Evolutionary conservation across 2,888 invertebrate species (phyloP), one percentile per base, ranked within the genome.

Genomic region (Ametastegia equiseti): DNA sequence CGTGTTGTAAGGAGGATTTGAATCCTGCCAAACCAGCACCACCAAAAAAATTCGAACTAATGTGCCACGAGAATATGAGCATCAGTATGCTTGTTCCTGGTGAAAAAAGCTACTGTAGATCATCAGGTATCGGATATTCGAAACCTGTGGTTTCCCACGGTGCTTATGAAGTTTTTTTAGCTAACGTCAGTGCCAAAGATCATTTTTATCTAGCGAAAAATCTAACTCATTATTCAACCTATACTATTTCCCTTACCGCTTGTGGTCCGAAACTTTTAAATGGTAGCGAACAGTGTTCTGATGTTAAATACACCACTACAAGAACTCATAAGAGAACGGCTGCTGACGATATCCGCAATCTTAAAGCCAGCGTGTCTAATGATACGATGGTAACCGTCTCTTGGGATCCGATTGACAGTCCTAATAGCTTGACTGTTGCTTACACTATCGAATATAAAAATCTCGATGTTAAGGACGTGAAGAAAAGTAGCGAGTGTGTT

Each of bases 341-440:
- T 1, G 93, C 93, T 0, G 94, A 94, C 85, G 86, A 92, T 60
- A 88, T 93, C 3, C 69, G 83, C 0, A 87, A 88, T 27, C 82
- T 90, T 0, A 82, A 80, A 2, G 86, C 88, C 0, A 81, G 84
- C 2, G 84, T 88, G 2, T 84, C 85, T 0, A 88, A 89, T 54
- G 88, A 90, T 78, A 88, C 92, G 0, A 89, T 89, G 19, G 88
- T 90, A 0, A 84, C 88, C n/a, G 84, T 94, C 0, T 85, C 84
- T 4, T 96, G 96, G 96, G 89, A 91, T 0, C 92, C 94, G 83
- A 96, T 96, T 0, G 85, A 86, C n/a, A 84, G 92, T 33, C 95
- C 96, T 0, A 97, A 96, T 88, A 94, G 95, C 0, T 87, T 94
- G 2, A 93, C 95, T 6, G 92, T 96, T 7, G 93, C 94, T 0